Evolutionary conservation across 2,797 vertebrate species (phyloP).

Genomic region (Coracias cyanogaster): DNA sequence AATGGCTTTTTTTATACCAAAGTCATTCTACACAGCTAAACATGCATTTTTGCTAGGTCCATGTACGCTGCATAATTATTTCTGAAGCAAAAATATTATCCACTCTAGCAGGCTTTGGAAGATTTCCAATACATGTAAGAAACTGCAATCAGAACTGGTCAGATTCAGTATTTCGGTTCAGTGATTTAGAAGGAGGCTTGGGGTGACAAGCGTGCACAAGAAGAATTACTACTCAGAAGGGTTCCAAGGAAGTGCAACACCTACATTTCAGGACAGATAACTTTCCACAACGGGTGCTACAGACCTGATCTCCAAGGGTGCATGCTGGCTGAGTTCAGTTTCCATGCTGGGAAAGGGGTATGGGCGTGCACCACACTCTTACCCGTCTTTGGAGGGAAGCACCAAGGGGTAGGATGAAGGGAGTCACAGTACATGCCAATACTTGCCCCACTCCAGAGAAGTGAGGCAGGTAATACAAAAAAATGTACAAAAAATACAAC

Average conservation of each 20-base stretch:
- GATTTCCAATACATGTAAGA: not conserved
- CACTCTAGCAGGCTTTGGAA: not conserved
- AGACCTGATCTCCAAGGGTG: not conserved
- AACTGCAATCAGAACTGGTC: not conserved
- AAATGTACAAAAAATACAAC: not conserved
- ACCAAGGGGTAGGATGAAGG: not conserved
- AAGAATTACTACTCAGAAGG: not conserved
- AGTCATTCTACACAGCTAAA: not conserved
- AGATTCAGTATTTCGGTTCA: not conserved
- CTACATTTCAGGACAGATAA: not conserved
- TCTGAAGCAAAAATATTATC: not conserved
- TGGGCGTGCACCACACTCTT: not conserved
- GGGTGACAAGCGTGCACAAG: not conserved
- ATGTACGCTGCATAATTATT: not conserved
- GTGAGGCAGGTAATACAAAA: too few species aligned
- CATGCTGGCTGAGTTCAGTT: not conserved
- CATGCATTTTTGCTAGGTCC: not conserved
- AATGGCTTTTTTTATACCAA: not conserved
- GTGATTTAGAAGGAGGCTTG: not conserved
- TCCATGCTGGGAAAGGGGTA: not conserved
- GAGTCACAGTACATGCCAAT: fast-evolving
- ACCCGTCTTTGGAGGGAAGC: not conserved
- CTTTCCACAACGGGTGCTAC: not conserved
- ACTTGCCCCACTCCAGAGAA: not conserved
- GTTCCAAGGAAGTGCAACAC: not conserved